Conservation (phyloP, 2,888 invertebrate species). For the Clistopyga incitator region DNA sequence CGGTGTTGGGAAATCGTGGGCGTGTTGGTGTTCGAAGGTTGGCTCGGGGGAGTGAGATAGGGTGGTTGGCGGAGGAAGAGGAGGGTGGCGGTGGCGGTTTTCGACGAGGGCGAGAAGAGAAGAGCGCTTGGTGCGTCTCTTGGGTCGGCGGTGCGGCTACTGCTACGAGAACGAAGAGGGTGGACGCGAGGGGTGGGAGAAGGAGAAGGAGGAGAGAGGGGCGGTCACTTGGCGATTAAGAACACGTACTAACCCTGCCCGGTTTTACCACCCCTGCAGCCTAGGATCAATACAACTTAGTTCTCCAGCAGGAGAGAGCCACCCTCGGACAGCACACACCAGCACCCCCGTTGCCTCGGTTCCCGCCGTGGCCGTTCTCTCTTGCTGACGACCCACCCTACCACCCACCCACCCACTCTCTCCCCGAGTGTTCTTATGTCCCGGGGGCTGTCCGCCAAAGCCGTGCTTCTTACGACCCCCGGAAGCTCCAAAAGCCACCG, state of each 20-base stretch:
- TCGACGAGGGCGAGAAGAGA: conserved; percentile 65
- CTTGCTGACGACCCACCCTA: conserved; percentile 67
- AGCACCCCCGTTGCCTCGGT: conserved; percentile 67
- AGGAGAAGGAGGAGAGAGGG: conserved; percentile 78
- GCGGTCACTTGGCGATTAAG: conserved; percentile 85
- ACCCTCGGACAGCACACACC: conserved; percentile 62
- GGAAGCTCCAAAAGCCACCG: conserved; percentile 68
- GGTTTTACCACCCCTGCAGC: conserved; percentile 83
- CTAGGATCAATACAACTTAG: conserved; percentile 84
- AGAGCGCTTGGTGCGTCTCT: conserved; percentile 64
- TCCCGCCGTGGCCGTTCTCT: conserved; percentile 71
- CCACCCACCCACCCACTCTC: conserved; percentile 67
- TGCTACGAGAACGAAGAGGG: conserved; percentile 60
- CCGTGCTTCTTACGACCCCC: conserved; percentile 76
- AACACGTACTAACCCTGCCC: conserved; percentile 84
- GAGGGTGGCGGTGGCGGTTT: conserved; percentile 56
- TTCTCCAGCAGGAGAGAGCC: conserved; percentile 78
- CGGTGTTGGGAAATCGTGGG: conserved; percentile 54
- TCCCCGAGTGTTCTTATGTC: conserved; percentile 82
- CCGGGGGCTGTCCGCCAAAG: conserved; percentile 78
- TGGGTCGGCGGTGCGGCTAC: conserved; percentile 56
- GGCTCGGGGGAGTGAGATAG: conserved; percentile 62
- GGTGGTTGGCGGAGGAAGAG: conserved; percentile 65
- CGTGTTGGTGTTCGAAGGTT: conserved; percentile 65
- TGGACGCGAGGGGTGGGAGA: conserved; percentile 73